Evolutionary conservation across 2,888 invertebrate genomes (phyloP), one percentile per base, ranked within the genome.

Genomic region (Amblyteles armatorius): DNA sequence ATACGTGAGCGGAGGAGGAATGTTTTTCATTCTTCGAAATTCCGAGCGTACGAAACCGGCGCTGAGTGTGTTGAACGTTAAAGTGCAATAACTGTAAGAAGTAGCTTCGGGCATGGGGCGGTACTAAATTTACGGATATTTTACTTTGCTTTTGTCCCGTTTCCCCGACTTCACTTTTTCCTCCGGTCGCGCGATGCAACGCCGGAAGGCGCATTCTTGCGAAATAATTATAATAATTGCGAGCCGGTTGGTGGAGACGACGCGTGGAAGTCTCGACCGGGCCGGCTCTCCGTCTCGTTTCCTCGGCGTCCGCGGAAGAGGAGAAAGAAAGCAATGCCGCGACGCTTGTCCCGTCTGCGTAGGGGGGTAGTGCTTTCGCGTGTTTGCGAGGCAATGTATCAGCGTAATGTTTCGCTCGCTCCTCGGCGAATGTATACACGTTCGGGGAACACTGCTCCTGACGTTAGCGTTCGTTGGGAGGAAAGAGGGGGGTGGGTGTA

Each of bases 351-450:
- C 63, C 68, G 79, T 81, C 69, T 71, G 33, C 36, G 76, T 48
- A 60, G 72, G 71, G 48, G 74, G 78, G 29, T 86, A 82, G 86
- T 87, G 86, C 82, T 83, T 87, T 87, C 78, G 83, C 83, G 72
- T 87, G 87, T 84, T 87, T 73, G 79, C 79, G 68, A 79, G 72
- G 79, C 79, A 82, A 87, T 87, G 79, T 87, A 87, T 85, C 83
- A 86, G 67, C 63, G 74, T 82, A 83, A 85, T 68, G 78, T 74
- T 36, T 50, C 50, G 44, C 44, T 44, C 48, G 44, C 69, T 69
- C 29, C 60, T 40, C 72, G 19, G 44, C 6, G 60, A 55, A 60
- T 29, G 48, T 48, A 67, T 79, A 78, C 76, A 65, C 52, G 67
- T 55, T 77, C 52, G 77, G 52, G 22, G 13, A 67, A 67, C 67